Evolutionary conservation across 2,888 invertebrate species (phyloP).

Genomic region (Lycophotia porphyrea): DNA sequence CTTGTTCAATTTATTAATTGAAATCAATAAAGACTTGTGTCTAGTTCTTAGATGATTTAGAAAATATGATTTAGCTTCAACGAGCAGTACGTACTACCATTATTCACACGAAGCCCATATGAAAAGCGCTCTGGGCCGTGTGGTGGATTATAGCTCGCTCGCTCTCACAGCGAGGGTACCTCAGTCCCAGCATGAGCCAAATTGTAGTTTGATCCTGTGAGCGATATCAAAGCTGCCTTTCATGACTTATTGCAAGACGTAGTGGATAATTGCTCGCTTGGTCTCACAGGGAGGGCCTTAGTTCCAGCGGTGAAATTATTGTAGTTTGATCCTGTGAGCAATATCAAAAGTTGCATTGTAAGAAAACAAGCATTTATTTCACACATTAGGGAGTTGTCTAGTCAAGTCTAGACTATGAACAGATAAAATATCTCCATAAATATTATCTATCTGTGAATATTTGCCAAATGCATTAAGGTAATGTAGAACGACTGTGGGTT

Average conservation of each 20-base stretch:
- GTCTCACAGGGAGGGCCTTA: neutral
- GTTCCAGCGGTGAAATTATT: neutral
- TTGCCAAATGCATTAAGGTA: conserved; percentile 69
- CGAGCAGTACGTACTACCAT: neutral
- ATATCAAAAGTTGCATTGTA: neutral
- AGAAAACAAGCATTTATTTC: conserved; percentile 20
- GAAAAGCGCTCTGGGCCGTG: too few species aligned
- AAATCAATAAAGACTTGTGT: conserved; percentile 17
- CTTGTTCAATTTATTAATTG: conserved; percentile 31
- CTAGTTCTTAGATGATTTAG: conserved; percentile 3
- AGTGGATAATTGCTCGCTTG: neutral
- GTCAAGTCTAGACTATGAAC: neutral
- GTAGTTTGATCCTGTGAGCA: neutral
- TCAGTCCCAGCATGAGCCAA: neutral
- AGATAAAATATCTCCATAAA: conserved; percentile 17
- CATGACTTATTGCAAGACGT: neutral
- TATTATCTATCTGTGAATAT: conserved; percentile 49
- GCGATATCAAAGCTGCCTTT: neutral
- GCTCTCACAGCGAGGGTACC: neutral
- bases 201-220: neutral
- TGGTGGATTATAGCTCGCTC: neutral
- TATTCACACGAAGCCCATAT: neutral
- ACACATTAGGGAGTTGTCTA: too few species aligned
- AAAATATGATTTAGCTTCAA: neutral
- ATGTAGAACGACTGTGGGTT: conserved; percentile 82